Conservation (phyloP, 2,797 vertebrate species). For the Poeciliopsis presidionis region DNA sequence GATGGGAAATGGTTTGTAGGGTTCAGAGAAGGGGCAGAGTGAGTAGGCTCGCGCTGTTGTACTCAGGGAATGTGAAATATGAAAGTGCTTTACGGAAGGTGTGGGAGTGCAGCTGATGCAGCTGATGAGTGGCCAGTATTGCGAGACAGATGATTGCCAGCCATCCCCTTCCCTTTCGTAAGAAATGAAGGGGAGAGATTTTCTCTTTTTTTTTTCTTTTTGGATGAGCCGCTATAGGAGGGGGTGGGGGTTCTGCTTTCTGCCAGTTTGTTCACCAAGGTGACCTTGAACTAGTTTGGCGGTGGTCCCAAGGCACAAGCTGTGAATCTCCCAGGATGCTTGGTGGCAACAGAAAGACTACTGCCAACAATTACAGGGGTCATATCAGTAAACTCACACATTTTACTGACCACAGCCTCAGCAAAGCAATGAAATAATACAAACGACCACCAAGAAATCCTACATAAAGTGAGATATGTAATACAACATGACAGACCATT, state of each 20-base stretch:
- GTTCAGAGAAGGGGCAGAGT: conserved; percentile 63
- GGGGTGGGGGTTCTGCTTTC: conserved; percentile 61
- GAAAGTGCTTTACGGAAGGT: conserved; percentile 47
- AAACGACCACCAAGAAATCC: conserved; percentile 4
- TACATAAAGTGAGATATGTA: neutral
- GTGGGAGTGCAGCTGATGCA: conserved; percentile 47
- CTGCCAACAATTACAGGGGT: conserved; percentile 65
- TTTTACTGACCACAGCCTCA: conserved; percentile 53
- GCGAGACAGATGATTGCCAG: conserved; percentile 61
- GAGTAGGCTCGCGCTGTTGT: conserved; percentile 54
- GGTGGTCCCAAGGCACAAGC: conserved; percentile 72
- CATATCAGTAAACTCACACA: conserved; percentile 53
- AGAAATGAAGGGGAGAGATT: conserved; percentile 56
- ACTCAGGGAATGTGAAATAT: conserved; percentile 63
- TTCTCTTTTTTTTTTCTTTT: conserved; percentile 35
- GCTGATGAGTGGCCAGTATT: conserved; percentile 41
- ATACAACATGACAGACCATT: conserved; percentile 11
- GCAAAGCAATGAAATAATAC: conserved; percentile 57
- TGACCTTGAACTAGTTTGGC: conserved; percentile 81
- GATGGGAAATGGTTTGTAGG: conserved; percentile 63
- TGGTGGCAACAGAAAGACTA: conserved; percentile 69
- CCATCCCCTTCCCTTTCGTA: conserved; percentile 35
- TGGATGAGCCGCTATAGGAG: conserved; percentile 69
- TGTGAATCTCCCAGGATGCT: conserved; percentile 74
- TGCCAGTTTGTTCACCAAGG: conserved; percentile 78